A percentile compares a stretch with the other conserved stretches of the same genome.
phyloP scores from a whole-genome alignment of 2,888 invertebrate species.

The Rapana venosa region DNA sequence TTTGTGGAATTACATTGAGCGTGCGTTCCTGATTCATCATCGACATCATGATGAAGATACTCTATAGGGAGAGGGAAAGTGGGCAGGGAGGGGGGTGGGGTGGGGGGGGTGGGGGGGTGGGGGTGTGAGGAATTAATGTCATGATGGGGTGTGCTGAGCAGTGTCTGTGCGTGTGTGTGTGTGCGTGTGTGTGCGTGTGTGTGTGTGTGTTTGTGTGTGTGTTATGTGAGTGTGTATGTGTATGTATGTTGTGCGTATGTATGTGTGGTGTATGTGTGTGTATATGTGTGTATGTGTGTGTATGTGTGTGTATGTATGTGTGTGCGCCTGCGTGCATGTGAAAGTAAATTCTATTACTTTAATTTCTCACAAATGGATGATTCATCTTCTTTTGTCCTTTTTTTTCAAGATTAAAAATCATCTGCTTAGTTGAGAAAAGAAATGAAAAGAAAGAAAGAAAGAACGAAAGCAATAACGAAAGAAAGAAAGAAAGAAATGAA shows the following conservation, averaged over 20 bases:
- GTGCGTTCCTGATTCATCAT: too few species aligned
- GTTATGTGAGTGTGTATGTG: neutral
- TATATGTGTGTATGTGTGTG: neutral
- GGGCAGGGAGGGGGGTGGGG: neutral
- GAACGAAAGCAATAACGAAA: too few species aligned
- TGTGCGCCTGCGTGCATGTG: too few species aligned
- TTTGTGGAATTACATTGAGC: too few species aligned
- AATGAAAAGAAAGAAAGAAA: too few species aligned
- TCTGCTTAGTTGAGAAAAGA: too few species aligned
- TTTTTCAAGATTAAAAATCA: too few species aligned
- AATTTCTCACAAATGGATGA: too few species aligned
- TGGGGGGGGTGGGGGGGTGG: neutral
- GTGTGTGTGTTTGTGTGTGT: neutral
- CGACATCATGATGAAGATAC: too few species aligned
- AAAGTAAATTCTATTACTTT: neutral
- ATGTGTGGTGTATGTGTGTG: neutral
- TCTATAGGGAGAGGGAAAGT: too few species aligned
- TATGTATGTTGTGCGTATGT: neutral
- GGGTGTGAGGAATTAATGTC: neutral
- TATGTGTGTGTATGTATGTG: conserved; percentile 19
- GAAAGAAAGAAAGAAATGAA: too few species aligned
- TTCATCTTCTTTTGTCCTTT: too few species aligned
- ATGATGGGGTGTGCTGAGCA: neutral
- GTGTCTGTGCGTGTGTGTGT: neutral
- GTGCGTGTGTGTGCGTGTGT: neutral